These are phyloP conservation scores for Neoascia interrupta DNA, from an alignment of 2,888 invertebrate genomes.

Conservation along the genomic window DNA sequence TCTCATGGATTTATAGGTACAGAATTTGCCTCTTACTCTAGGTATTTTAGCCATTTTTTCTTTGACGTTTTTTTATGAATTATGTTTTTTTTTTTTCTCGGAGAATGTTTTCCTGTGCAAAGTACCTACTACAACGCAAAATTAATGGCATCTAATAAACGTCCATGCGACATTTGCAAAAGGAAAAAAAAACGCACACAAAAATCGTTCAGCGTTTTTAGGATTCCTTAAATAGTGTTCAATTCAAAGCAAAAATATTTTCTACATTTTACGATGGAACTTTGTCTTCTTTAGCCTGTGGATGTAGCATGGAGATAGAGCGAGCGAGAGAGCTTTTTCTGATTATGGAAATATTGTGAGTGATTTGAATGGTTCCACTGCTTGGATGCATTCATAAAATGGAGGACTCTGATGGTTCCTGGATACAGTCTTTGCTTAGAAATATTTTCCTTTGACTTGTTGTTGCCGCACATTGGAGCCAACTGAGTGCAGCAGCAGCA, in stretches of 20 bases:
- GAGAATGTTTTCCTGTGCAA: slow-evolving; percentile 1
- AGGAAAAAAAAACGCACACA: background rate
- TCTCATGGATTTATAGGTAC: slow-evolving; percentile 45
- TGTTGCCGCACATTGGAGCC: slow-evolving; percentile 38
- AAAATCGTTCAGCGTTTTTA: slow-evolving; percentile 5
- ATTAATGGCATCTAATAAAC: slow-evolving; percentile 65
- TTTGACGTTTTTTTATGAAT: no score
- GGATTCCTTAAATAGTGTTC: slow-evolving; percentile 37
- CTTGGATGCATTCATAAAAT: slow-evolving; percentile 46
- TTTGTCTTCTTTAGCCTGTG: no score
- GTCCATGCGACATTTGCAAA: slow-evolving; percentile 34
- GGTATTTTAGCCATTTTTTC: background rate
- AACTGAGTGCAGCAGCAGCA: slow-evolving; percentile 46
- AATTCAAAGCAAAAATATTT: slow-evolving; percentile 16
- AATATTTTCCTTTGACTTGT: slow-evolving; percentile 55
- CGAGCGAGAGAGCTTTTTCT: slow-evolving; percentile 1
- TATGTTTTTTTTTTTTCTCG: slow-evolving; percentile 17
- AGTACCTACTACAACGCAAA: slow-evolving; percentile 36
- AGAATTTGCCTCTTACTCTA: slow-evolving; percentile 39
- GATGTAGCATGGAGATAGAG: background rate
- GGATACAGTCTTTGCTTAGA: slow-evolving; percentile 33
- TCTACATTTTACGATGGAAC: background rate
- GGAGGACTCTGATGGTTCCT: background rate
- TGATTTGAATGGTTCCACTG: slow-evolving; percentile 61
- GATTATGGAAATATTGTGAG: slow-evolving; percentile 64